Conservation (phyloP, 2,888 invertebrate species). For the Lithophane leautieri region DNA sequence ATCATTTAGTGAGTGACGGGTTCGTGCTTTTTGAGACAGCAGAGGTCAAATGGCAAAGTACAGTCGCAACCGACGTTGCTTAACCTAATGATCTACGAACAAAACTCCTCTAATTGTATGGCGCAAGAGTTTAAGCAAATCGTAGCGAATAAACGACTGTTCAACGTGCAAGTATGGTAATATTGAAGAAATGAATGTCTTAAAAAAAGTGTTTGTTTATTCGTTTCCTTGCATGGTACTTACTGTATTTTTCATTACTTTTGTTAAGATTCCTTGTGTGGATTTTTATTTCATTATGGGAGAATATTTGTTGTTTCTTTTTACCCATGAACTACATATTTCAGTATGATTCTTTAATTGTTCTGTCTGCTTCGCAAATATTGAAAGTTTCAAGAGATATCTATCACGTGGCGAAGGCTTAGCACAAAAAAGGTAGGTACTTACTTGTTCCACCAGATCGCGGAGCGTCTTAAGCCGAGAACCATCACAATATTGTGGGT, state of each 20-base stretch:
- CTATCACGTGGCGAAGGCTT: background rate
- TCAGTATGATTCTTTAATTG: background rate
- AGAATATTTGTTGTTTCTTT: background rate
- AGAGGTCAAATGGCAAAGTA: constrained; percentile 54
- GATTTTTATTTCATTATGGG: background rate
- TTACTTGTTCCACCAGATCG: background rate
- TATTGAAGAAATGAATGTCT: constrained; percentile 30
- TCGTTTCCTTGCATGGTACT: constrained; percentile 13
- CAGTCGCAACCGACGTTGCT: constrained; percentile 43
- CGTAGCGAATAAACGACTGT: constrained; percentile 43
- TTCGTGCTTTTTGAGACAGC: constrained; percentile 51
- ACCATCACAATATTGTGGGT: background rate
- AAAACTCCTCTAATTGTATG: constrained; percentile 46
- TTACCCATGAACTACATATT: background rate
- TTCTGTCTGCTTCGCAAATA: background rate
- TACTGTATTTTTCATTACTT: background rate
- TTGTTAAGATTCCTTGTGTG: background rate
- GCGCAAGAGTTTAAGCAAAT: constrained; percentile 52
- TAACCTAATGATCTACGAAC: constrained; percentile 32
- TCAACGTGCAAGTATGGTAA: constrained; percentile 48
- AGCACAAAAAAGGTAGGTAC: background rate
- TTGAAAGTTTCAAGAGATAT: background rate
- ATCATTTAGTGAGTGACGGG: constrained; percentile 44
- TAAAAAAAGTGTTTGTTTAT: constrained; percentile 20
- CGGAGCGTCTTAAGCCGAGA: background rate